A percentile compares a stretch with the other conserved stretches of the same genome.
Conservation (phyloP, 2,113 vertebrate genomes). For the Seriola aureovittata region DNA sequence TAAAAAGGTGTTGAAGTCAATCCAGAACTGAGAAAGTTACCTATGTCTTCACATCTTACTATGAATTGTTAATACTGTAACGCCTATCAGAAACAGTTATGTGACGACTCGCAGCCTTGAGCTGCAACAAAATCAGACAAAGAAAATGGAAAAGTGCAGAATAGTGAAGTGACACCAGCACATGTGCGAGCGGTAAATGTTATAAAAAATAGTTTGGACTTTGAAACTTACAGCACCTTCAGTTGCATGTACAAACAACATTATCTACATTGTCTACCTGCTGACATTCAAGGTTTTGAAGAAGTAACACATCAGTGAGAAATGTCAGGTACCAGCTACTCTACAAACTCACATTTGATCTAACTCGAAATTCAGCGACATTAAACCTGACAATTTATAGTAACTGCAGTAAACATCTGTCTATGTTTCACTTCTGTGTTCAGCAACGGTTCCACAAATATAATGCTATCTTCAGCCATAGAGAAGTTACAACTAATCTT, state of each 20-base stretch:
- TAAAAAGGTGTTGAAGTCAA: neutral
- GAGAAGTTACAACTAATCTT: neutral
- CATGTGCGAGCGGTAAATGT: neutral
- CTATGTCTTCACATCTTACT: neutral
- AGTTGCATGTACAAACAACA: neutral
- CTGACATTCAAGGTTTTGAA: neutral
- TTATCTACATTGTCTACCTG: neutral
- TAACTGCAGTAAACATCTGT: neutral
- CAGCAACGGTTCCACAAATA: slow-evolving; percentile 4
- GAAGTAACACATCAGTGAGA: slow-evolving; percentile 6
- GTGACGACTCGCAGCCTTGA: neutral
- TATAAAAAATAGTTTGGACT: neutral
- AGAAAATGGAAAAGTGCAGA: slow-evolving; percentile 15
- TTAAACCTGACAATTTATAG: neutral
- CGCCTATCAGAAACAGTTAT: neutral
- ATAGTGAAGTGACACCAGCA: neutral
- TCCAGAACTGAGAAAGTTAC: slow-evolving; percentile 3
- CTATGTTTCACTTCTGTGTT: slow-evolving; percentile 20
- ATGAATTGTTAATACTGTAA: slow-evolving; percentile 11
- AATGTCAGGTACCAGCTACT: neutral
- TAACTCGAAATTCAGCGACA: neutral
- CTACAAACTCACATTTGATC: neutral
- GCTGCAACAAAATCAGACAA: neutral
- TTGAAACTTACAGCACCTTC: slow-evolving; percentile 21
- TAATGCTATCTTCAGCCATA: neutral